Base-by-base conservation (phyloP, 2,888 invertebrate genomes). In the Heliconius aoede region DNA sequence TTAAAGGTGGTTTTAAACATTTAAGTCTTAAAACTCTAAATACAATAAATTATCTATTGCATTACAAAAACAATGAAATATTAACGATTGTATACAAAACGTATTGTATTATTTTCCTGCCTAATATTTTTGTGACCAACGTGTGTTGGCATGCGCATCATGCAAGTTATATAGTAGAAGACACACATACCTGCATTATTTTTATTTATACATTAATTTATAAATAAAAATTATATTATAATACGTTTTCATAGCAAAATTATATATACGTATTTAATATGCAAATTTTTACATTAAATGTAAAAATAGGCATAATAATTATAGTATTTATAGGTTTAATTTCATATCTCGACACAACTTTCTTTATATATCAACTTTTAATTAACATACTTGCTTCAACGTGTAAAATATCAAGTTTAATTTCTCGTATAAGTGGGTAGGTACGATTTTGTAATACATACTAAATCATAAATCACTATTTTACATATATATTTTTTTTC, bases 281-380 rank as follows among this genome's bases (percentile, higher is more conserved):
- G 32, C 1, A 64, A 64, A n/a, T 64, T 32, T 32, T n/a, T 4
- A 32, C n/a, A 64, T 32, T 5, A 64, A 64, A 36, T 24, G 64
- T n/a, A 64, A 64, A 64, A 26, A 64, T 36, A 64, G 64, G 36
- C 36, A 36, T 64, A 64, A 13, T 36, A n/a, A 64, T 36, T 36
- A 64, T 36, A 64, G 36, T 36, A n/a, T 36, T 36, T 36, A 64
- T 36, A 64, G 36, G 30, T 30, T 62, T 62, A 30, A 64, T 32
- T 24, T 64, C 13, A 64, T 36, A 24, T 64, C 64, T 64, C 64
- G 21, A 64, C 24, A 64, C n/a, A 64, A 64, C 32, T 64, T 64
- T 32, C 32, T 24, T 32, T 64, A 7, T 13, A 64, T 36, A 32
- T 32, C 62, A 30, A 64, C n/a, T 68, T n/a, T 68, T 51, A 68